Evolutionary conservation across 1,140 invertebrate species (phyloP).

Genomic region (Heliconius hewitsoni): DNA sequence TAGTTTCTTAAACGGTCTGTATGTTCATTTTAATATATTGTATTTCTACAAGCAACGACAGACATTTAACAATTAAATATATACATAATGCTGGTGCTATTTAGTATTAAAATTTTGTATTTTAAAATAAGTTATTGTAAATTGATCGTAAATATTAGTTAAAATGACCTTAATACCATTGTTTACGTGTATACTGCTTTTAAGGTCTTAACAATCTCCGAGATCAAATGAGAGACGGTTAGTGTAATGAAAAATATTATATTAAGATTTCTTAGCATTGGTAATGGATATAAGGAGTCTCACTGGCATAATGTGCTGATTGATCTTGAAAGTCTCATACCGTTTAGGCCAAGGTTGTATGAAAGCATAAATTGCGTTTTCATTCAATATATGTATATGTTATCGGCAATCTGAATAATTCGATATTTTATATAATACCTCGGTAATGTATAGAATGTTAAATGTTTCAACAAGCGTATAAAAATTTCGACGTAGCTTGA

Average conservation of each 20-base stretch:
- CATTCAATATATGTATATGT: neutral
- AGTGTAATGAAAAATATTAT: neutral
- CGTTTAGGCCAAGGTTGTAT: neutral
- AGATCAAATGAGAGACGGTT: neutral
- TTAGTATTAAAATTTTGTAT: neutral
- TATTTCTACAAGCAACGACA: neutral
- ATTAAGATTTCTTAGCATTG: neutral
- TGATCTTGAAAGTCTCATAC: neutral
- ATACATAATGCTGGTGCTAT: neutral
- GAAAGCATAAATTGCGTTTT: neutral
- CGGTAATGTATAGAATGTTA: no score
- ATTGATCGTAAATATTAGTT: conserved; percentile 10
- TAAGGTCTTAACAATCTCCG: conserved; percentile 10
- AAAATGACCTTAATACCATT: conserved; percentile 6
- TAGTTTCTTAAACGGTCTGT: no score
- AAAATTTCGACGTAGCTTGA: no score
- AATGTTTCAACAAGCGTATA: no score
- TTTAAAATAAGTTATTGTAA: neutral
- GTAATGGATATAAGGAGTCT: neutral
- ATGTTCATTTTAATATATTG: no score
- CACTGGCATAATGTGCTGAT: neutral
- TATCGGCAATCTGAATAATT: no score
- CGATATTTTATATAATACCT: neutral
- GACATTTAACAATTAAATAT: neutral
- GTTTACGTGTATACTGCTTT: neutral